Percentiles rank a stretch among this genome's conserved stretches.
Evolutionary conservation across 2,113 vertebrate genomes (phyloP).

Genomic region (Chrysemys picta): DNA sequence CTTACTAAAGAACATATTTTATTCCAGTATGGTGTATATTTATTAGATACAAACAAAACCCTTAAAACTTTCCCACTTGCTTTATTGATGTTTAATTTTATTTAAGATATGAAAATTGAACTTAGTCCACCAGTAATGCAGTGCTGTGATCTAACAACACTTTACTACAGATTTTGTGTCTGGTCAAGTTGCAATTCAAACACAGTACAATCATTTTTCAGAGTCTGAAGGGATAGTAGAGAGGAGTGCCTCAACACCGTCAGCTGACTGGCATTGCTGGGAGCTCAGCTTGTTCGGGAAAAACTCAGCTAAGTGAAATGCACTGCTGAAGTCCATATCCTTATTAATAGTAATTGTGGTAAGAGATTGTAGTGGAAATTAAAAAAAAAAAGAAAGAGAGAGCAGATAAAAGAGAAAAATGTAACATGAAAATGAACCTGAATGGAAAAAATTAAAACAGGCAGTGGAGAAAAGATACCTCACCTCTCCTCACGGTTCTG

Average conservation of each 20-base stretch:
- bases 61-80: not conserved
- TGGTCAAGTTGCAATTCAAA: not conserved
- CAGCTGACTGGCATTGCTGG: not conserved
- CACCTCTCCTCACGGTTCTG: constrained; percentile 98
- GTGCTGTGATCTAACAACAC: not conserved
- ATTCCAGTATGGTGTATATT: not conserved
- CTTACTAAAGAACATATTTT: not conserved
- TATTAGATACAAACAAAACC: not conserved
- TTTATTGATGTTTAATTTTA: not conserved
- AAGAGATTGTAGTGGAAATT: not conserved
- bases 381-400: not conserved
- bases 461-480: accelerated
- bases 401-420: not conserved
- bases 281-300: not conserved
- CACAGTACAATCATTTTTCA: constrained; percentile 15
- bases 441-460: not conserved
- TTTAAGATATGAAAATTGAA: not conserved
- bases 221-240: not conserved
- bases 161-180: constrained; percentile 5
- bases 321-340: not conserved
- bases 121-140: not conserved
- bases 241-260: not conserved
- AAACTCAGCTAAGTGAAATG: not conserved
- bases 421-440: not conserved
- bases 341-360: not conserved